Base-by-base conservation (phyloP, 2,113 vertebrate genomes). In the Amazona guildingii region DNA sequence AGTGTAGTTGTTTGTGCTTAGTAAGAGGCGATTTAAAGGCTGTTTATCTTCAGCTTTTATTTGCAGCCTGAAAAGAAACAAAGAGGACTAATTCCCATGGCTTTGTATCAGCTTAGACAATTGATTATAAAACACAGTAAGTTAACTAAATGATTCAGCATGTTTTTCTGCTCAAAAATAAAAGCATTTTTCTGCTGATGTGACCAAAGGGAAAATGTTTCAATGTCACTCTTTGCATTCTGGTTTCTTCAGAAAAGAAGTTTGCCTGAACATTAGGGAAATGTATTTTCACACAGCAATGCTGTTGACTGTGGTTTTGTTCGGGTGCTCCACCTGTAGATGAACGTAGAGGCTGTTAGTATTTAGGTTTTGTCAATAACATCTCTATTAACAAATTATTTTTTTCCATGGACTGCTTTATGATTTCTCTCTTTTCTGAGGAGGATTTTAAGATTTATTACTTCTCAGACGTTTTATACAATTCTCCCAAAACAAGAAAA, bases 41-140 rank as follows among this genome's bases (percentile, higher is more conserved):
- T 91, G 87, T 87, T 96, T 93, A 82, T 61, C 57, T 90, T 79
- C 51, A 79, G 66, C 46, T 86, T 77, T 68, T 61, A 91, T 86
- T 73, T 94, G n/a, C 77, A 86, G 86, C 37, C 64, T 81, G 54
- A 77, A 94, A 75, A 70, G 46, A 63, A 87, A 43, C 10, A 51
- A 91, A 89, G 70, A 64, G 33, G 43, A 92, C 67, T 48, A 17
- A 52, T 94, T 94, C 35, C 43, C 23, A 33, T 64, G 29, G 35
- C 17, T 93, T 87, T 55, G 8, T 63, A 76, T 68, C 48, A 79
- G 43, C 28, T 64, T 29, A 84, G 74, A 20, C 33, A 89, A 48
- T 27, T 0, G 0, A 87, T 8, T 72, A 43, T 35, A 43, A 85
- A 80, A 68, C 8, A 18, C 7, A 77, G 14, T 17, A 77, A 80